A percentile compares a stretch with the other conserved stretches of the same genome.
These are phyloP conservation scores for Myiotriccus ornatus DNA, from an alignment of 2,797 vertebrate species.

Conservation along the genomic window DNA sequence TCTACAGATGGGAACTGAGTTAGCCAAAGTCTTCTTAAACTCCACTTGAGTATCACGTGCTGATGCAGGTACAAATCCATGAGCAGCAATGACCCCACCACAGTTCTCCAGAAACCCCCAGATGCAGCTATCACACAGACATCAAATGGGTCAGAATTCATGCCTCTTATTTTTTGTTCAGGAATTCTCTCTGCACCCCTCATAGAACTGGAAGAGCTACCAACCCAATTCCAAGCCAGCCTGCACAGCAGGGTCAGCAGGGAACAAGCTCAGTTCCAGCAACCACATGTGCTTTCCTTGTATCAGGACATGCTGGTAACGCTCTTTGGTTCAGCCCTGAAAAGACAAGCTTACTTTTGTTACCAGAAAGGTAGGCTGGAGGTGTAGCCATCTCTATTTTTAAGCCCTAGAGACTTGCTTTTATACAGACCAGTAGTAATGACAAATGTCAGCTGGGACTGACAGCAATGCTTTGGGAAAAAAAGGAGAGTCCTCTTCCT, in stretches of 20 bases:
- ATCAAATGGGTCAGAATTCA: neutral
- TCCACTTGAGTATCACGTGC: neutral
- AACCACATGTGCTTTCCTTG: neutral
- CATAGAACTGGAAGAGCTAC: neutral
- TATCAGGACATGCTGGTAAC: neutral
- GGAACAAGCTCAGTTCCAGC: neutral
- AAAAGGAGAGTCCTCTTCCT: neutral
- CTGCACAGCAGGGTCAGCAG: neutral
- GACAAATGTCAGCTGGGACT: neutral
- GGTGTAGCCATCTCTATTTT: neutral
- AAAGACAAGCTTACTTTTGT: neutral
- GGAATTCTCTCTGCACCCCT: neutral
- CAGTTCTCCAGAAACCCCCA: neutral
- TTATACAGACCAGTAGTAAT: neutral
- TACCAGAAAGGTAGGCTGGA: neutral
- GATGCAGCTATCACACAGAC: neutral
- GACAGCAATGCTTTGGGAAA: neutral
- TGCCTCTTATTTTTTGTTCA: accelerated
- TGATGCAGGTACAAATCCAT: neutral
- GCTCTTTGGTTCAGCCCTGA: neutral
- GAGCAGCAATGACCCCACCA: neutral
- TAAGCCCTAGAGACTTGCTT: neutral
- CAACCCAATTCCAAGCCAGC: neutral
- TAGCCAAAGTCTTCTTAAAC: neutral
- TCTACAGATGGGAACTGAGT: neutral